phyloP scores from a whole-genome alignment of 2,113 vertebrate species.

The pig (Sus scrofa) region DNA sequence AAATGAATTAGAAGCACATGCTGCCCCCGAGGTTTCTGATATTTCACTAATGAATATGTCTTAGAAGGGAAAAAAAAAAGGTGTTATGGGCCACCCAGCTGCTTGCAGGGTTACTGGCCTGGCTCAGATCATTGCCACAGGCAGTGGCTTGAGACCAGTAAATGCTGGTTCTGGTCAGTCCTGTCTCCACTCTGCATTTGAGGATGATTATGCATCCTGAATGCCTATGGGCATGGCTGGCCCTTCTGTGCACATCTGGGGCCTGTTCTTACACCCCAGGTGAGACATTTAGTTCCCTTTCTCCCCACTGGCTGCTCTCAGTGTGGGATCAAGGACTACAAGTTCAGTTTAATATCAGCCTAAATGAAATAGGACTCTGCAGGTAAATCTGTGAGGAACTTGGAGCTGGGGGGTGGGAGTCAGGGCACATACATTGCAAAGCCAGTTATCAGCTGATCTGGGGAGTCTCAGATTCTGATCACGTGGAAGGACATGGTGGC shows the following conservation, averaged over 20 bases:
- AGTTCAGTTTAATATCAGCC: neutral
- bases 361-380: neutral
- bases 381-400: neutral
- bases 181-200: neutral
- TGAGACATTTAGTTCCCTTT: neutral
- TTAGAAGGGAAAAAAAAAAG: conserved; percentile 74
- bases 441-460: neutral
- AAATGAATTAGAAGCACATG: conserved; percentile 90
- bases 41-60: conserved; percentile 89
- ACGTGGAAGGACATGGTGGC: too few relatives aligned
- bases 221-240: fast-evolving
- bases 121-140: neutral
- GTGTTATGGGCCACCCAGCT: neutral
- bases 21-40: conserved; percentile 90
- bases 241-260: neutral
- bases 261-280: neutral
- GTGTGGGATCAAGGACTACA: neutral
- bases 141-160: neutral
- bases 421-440: fast-evolving
- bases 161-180: neutral
- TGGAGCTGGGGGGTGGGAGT: neutral
- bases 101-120: neutral
- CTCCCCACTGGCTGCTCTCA: neutral
- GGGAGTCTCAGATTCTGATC: neutral
- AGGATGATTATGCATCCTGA: neutral